Conservation (phyloP, 2,888 invertebrate genomes). For the Frankliniella fusca region DNA sequence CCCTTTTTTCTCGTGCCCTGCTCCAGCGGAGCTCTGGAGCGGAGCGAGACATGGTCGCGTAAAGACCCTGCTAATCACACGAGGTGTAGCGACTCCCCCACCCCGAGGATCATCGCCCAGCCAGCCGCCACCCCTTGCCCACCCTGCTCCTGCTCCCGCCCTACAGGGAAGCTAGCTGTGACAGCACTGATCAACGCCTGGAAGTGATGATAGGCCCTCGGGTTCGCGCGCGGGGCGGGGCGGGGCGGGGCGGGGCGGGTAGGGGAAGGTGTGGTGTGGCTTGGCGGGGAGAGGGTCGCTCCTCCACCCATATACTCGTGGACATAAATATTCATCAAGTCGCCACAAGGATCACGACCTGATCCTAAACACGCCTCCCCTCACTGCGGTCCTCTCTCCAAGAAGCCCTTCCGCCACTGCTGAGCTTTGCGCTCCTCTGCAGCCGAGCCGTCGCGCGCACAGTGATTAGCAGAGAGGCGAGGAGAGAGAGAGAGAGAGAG, state of each 20-base stretch:
- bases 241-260: neutral
- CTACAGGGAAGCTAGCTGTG: neutral
- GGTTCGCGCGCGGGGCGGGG: neutral
- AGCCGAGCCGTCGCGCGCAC: neutral
- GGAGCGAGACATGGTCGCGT: too few relatives aligned
- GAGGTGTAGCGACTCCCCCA: too few relatives aligned
- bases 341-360: conserved; percentile 18
- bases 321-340: conserved; percentile 20
- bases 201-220: neutral
- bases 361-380: neutral
- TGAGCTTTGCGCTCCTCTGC: neutral
- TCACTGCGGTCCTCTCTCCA: neutral
- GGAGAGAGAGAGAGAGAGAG: too few relatives aligned
- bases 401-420: neutral
- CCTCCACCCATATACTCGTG: conserved; percentile 18
- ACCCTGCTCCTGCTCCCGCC: neutral
- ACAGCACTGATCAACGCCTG: conserved; percentile 19
- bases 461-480: neutral
- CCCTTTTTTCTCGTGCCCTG: too few relatives aligned
- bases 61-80: too few relatives aligned
- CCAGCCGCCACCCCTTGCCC: neutral
- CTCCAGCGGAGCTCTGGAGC: too few relatives aligned
- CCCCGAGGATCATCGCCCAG: neutral
- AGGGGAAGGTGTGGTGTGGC: too few relatives aligned
- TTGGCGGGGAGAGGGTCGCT: neutral